Conservation (phyloP, 2,888 invertebrate species). For the Bellardia pandia region DNA sequence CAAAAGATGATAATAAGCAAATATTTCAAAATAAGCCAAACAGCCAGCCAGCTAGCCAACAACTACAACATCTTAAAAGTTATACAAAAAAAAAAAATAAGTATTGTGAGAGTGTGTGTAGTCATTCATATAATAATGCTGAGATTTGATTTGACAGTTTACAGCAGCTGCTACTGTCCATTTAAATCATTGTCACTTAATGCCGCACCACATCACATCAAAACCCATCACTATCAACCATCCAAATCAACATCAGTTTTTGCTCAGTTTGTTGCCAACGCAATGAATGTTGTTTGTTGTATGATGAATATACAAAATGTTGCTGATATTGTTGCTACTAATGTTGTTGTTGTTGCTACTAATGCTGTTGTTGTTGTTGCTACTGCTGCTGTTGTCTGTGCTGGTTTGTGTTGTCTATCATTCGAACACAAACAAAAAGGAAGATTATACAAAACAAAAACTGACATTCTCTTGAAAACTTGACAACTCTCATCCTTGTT, state of each 20-base stretch:
- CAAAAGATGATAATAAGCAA: constrained; percentile 69
- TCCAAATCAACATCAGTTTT: constrained; percentile 67
- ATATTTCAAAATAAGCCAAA: constrained; percentile 57
- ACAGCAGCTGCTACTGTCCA: constrained; percentile 75
- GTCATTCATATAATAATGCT: constrained; percentile 68
- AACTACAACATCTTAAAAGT: constrained; percentile 4
- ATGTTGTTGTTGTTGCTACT: constrained; percentile 2
- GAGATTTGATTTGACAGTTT: constrained; percentile 72
- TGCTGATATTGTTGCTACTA: constrained; percentile 48
- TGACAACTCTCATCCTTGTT: constrained; percentile 71
- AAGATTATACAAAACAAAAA: constrained; percentile 8
- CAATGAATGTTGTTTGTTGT: constrained; percentile 33
- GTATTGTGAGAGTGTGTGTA: constrained; percentile 40
- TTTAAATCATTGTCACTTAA: constrained; percentile 75
- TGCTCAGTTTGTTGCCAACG: constrained; percentile 55
- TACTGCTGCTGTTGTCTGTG: constrained; percentile 11
- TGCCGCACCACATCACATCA: constrained; percentile 72
- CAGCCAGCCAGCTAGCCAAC: constrained; percentile 19
- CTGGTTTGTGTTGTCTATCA: constrained; percentile 45
- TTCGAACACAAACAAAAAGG: constrained; percentile 35
- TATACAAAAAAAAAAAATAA: not conserved
- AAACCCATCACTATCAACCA: constrained; percentile 71
- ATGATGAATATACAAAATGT: constrained; percentile 47
- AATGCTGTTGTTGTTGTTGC: constrained; percentile 8
- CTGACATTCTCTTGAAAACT: constrained; percentile 63